These are phyloP conservation scores for Luperina nickerlii DNA, from an alignment of 2,888 invertebrate species.

Conservation along the genomic window DNA sequence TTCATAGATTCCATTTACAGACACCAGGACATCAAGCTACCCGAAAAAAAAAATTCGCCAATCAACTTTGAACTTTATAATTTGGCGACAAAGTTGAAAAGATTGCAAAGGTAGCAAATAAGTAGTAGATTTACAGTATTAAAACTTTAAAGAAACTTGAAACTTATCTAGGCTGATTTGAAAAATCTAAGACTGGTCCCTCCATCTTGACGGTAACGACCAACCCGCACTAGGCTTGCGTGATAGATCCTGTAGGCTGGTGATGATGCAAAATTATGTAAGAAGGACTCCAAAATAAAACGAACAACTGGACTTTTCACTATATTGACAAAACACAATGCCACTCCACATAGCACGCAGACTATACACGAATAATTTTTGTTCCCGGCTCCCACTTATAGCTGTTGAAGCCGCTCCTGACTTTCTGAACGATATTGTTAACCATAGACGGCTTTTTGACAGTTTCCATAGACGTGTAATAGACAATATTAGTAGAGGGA, in stretches of 20 bases:
- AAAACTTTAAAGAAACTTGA: no score
- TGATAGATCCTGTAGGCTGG: no score
- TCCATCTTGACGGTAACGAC: no score
- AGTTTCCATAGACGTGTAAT: slow-evolving; percentile 77
- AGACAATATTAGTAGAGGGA: slow-evolving; percentile 79
- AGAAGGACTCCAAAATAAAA: slow-evolving; percentile 38
- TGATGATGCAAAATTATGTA: not conserved
- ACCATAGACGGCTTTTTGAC: slow-evolving; percentile 73
- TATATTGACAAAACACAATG: slow-evolving; percentile 61
- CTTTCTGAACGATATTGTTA: slow-evolving; percentile 69
- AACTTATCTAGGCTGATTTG: no score
- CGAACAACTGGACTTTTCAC: slow-evolving; percentile 49
- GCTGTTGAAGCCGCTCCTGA: slow-evolving; percentile 65
- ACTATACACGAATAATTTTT: slow-evolving; percentile 81
- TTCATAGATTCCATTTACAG: not conserved
- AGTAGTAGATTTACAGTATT: no score
- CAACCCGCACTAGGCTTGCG: no score
- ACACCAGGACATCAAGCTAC: no score
- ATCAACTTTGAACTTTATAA: no score
- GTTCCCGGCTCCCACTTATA: slow-evolving; percentile 86
- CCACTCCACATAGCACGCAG: slow-evolving; percentile 64
- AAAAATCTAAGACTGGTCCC: no score
- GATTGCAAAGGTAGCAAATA: no score
- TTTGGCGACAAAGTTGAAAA: no score
- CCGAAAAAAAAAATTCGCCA: no score